Evolutionary conservation across 1,140 invertebrate genomes (phyloP).

Genomic region (Marisa cornuarietis): DNA sequence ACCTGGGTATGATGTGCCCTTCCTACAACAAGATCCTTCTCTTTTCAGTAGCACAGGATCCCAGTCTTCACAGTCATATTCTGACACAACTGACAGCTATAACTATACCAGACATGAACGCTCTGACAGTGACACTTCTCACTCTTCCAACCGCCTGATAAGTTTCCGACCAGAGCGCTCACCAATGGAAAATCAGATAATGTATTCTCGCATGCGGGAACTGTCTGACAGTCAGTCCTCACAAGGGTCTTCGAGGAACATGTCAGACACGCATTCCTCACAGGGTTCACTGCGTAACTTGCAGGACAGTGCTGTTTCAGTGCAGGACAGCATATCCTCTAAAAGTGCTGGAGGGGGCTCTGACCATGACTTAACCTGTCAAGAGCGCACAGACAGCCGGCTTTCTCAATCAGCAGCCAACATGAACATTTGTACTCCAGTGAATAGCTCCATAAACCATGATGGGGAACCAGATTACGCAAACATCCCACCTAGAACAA

Average conservation of each 20-base stretch:
- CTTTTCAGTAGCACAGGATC: constrained; percentile 32
- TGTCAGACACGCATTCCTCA: constrained; percentile 61
- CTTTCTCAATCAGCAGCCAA: constrained; percentile 36
- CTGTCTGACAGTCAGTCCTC: constrained; percentile 68
- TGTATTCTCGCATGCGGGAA: constrained; percentile 63
- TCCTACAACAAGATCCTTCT: constrained; percentile 20
- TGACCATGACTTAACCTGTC: constrained; percentile 12
- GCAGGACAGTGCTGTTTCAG: constrained; percentile 52
- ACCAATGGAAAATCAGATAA: constrained; percentile 49
- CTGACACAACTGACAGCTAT: constrained; percentile 28
- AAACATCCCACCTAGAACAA: constrained; percentile 48
- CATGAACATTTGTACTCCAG: constrained; percentile 1
- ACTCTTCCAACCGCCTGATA: constrained; percentile 43
- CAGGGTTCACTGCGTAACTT: constrained; percentile 61
- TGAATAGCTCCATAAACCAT: constrained; percentile 2
- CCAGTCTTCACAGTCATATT: constrained; percentile 50
- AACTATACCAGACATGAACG: constrained; percentile 52
- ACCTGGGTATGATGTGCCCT: constrained; percentile 30
- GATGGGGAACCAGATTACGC: constrained; percentile 62
- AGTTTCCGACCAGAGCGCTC: constrained; percentile 31
- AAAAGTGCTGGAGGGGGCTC: constrained; percentile 28
- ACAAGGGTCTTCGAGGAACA: constrained; percentile 64
- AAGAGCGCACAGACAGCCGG: constrained; percentile 43
- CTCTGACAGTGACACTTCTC: constrained; percentile 63
- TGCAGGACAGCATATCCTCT: constrained; percentile 53